Base-by-base conservation (phyloP, 2,113 vertebrate species). In the Cyanoramphus novaezelandiae region DNA sequence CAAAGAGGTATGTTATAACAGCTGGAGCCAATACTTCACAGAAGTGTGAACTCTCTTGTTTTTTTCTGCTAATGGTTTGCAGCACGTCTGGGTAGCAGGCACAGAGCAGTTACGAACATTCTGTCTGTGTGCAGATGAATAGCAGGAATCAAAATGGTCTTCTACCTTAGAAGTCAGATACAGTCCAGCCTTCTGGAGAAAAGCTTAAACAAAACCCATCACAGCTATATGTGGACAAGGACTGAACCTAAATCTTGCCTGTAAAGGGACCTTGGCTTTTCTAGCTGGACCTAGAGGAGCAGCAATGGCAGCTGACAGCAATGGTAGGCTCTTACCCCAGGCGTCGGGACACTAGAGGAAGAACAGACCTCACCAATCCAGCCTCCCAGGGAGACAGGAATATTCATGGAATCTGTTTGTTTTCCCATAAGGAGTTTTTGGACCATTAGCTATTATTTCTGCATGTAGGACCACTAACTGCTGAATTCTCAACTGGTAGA, bases 181-280 rank as follows among this genome's bases (percentile, higher is more conserved):
- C 33, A 35, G 33, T 23, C 7, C n/a, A 49, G 47, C 13, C 21
- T 50, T 33, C 6, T 50, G 71, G 19, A 71, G 76, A 47, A 41
- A 24, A 83, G 37, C 80, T 50, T 44, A 24, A 39, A 44, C 7
- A 29, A 63, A 84, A 17, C 19, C 46, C 20, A 17, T 13, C 18
- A 3, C 23, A 52, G 7, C 2, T 8, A 2, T 0, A 9, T 4
- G 43, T 39, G 59, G 52, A 28, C 10, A 6, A 39, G 39, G 33
- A 1, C 41, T 52, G 53, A 72, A 17, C 37, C 43, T 6, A 3
- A 6, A 6, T 27, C 13, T 9, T 37, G 27, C 44, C 44, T 20
- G 10, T n/a, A 53, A n/a, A 46, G 27, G 29, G 41, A 29, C 43
- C 41, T 37, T 52, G 37, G 17, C 37, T 87, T 75, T 75, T 52